Base-by-base conservation (phyloP, 2,113 vertebrate genomes). In the Tinamus guttatus region DNA sequence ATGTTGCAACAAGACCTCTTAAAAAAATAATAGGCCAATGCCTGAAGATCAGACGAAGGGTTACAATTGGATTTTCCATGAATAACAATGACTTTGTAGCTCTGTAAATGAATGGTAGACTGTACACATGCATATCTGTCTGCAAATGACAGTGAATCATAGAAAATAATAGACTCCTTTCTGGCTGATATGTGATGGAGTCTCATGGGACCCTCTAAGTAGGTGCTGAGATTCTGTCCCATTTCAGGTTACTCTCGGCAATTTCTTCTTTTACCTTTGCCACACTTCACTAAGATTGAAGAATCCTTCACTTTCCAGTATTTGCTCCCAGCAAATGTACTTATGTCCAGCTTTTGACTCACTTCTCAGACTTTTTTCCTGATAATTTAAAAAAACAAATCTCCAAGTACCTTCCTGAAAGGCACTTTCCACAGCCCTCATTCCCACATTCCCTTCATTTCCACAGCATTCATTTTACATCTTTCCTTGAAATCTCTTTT, bases 191-290 rank as follows among this genome's bases (percentile, higher is more conserved):
- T 3, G 2, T 22, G 40, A 4, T 24, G 13, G 7, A 49, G 27
- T 13, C 51, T 78, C 2, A 0, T 15, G 43, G 43, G 45, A 28
- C 70, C 69, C 38, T 1, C 5, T 0, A 0, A 68, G 51, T 0
- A 0, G 63, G 51, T 51, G 51, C n/a, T 91, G 56, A 3, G 1
- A 27, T 74, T 68, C 68, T 2, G 0, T 32, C 67, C 20, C 21
- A 8, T 71, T 38, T 59, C 73, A 70, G 56, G 11, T 38, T 60
- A 25, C 34, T 43, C 40, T 8, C 68, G 70, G 7, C 12, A 80
- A 0, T 0, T 45, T 20, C 2, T 18, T 73, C 51, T 62, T 79
- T 47, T 24, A n/a, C 6, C 15, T 82, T 73, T 78, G 12, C 8
- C 8, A 3, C 2, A 0, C 16, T 45, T 87, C 5, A 63, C 32